Evolutionary conservation across 2,888 invertebrate species (phyloP).

Genomic region (Danaus chrysippus): DNA sequence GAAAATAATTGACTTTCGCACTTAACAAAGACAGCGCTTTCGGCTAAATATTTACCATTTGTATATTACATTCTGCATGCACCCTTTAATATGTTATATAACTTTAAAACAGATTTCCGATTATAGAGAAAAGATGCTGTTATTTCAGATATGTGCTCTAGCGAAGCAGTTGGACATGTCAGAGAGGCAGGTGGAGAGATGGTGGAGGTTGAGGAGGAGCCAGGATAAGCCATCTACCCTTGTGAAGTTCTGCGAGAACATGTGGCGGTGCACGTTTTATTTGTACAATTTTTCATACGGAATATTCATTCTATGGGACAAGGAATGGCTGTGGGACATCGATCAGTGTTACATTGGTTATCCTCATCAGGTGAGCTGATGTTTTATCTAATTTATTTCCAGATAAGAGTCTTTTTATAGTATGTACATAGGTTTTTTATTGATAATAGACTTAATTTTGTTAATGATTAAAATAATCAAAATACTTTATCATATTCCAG

Average conservation of each 20-base stretch:
- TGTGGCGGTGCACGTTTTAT: conserved; percentile 95
- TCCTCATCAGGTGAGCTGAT: conserved; percentile 84
- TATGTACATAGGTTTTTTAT: neutral
- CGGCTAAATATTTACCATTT: no score
- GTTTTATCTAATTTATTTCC: neutral
- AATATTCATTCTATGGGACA: conserved; percentile 90
- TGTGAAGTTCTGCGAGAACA: conserved; percentile 95
- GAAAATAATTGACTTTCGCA: no score
- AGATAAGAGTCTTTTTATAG: neutral
- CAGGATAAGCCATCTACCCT: conserved; percentile 95
- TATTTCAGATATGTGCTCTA: conserved; percentile 81
- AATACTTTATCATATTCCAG: conserved; percentile 70
- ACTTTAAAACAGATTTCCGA: neutral
- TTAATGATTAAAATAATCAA: neutral
- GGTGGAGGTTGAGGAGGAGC: conserved; percentile 91
- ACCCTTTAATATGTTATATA: neutral
- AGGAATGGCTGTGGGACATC: conserved; percentile 97
- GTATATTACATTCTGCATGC: neutral
- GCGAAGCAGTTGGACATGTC: conserved; percentile 91
- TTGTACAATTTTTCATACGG: conserved; percentile 90
- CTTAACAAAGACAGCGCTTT: no score
- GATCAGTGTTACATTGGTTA: conserved; percentile 91
- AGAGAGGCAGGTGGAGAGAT: conserved; percentile 93
- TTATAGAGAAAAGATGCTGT: neutral
- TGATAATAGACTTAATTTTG: neutral